These are phyloP conservation scores for Eupithecia abbreviata DNA, from an alignment of 2,888 invertebrate genomes.

Conservation along the genomic window DNA sequence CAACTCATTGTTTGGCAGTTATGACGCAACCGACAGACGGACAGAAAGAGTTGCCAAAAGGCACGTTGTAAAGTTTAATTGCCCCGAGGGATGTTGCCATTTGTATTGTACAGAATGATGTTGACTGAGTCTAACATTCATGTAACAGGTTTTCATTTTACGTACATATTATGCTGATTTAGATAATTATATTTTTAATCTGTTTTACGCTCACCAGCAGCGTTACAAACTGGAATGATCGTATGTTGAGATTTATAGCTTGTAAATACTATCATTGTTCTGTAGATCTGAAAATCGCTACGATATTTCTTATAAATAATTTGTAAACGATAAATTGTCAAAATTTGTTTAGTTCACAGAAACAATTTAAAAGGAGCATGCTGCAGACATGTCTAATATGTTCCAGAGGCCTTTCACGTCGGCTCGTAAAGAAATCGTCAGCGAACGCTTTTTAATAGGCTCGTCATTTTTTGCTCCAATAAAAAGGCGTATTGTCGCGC, in stretches of 20 bases:
- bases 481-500: slow-evolving; percentile 62
- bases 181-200: neutral
- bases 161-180: neutral
- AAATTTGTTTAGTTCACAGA: neutral
- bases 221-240: neutral
- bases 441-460: slow-evolving; percentile 61
- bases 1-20: slow-evolving; percentile 50
- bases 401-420: slow-evolving; percentile 42
- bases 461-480: slow-evolving; percentile 74
- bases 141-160: neutral
- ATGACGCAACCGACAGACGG: slow-evolving; percentile 57
- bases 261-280: too few species aligned
- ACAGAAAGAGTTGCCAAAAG: slow-evolving; percentile 69
- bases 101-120: slow-evolving; percentile 59
- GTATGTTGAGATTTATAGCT: neutral
- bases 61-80: slow-evolving; percentile 60
- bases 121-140: neutral
- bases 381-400: slow-evolving; percentile 41
- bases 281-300: neutral
- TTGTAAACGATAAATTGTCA: neutral
- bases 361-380: slow-evolving; percentile 28
- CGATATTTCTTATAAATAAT: neutral
- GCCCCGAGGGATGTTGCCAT: slow-evolving; percentile 45
- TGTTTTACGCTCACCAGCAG: neutral
- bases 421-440: slow-evolving; percentile 45